phyloP scores from a whole-genome alignment of 2,888 invertebrate species.

The Cryptocephalus primarius region DNA sequence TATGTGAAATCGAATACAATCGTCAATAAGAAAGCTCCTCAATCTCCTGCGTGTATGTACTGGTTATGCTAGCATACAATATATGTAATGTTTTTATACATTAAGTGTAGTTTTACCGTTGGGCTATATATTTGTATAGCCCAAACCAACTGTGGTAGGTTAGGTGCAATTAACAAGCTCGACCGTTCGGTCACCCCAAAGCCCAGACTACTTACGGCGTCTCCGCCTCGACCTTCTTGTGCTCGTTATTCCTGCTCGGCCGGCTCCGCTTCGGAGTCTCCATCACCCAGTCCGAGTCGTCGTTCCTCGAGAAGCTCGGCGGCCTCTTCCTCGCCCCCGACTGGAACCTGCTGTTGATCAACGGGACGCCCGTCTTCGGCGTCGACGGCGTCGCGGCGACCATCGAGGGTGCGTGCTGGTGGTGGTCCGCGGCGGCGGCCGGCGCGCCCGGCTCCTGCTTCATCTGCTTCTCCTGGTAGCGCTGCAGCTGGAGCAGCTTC shows the following conservation, averaged over 20 bases:
- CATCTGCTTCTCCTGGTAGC: conserved; percentile 73
- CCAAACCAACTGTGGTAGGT: too few relatives aligned
- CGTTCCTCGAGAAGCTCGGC: conserved; percentile 29
- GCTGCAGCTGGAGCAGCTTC: conserved; percentile 76
- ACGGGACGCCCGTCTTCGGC: neutral
- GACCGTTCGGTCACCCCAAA: too few relatives aligned
- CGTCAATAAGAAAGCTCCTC: too few relatives aligned
- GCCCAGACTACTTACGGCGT: conserved; percentile 24
- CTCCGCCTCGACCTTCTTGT: conserved; percentile 26
- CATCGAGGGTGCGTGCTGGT: conserved; percentile 20
- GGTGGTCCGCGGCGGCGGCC: conserved; percentile 8
- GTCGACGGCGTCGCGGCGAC: conserved; percentile 10
- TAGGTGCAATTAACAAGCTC: too few relatives aligned
- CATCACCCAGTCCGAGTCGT: conserved; percentile 39
- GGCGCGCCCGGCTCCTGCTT: conserved; percentile 37
- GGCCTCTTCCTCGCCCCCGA: conserved; percentile 29
- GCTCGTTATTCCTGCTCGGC: conserved; percentile 23
- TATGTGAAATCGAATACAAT: too few relatives aligned
- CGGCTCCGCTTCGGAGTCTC: conserved; percentile 36
- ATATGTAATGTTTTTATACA: too few relatives aligned
- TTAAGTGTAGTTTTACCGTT: too few relatives aligned
- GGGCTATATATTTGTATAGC: too few relatives aligned
- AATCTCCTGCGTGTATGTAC: too few relatives aligned
- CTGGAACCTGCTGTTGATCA: neutral
- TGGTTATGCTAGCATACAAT: too few relatives aligned